These are phyloP conservation scores for Acanthosepion esculentum DNA, from an alignment of 2,888 invertebrate genomes.

Conservation along the genomic window DNA sequence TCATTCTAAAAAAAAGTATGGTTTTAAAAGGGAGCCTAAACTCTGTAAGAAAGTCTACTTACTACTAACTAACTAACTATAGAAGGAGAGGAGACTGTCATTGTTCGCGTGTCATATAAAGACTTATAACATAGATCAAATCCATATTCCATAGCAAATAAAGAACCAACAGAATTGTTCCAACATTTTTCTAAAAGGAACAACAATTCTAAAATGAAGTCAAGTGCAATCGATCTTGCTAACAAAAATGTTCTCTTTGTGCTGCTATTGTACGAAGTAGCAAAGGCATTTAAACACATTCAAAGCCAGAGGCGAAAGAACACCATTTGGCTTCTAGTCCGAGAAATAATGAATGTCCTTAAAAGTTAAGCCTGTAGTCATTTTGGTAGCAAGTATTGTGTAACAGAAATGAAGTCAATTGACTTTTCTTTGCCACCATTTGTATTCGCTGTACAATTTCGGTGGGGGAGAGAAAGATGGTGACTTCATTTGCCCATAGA, in stretches of 20 bases:
- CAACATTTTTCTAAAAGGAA: not conserved
- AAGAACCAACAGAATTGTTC: too few relatives aligned
- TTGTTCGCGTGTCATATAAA: too few relatives aligned
- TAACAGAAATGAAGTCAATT: not conserved
- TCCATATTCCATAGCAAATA: too few relatives aligned
- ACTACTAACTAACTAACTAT: too few relatives aligned
- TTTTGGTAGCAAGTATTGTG: constrained; percentile 15
- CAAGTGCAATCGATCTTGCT: not conserved
- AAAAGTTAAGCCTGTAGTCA: not conserved
- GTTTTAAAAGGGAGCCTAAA: too few relatives aligned
- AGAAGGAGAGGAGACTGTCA: too few relatives aligned
- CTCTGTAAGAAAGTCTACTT: too few relatives aligned
- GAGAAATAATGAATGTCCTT: not conserved
- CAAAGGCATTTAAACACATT: not conserved
- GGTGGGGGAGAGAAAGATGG: not conserved
- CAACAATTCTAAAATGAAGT: not conserved
- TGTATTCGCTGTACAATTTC: not conserved
- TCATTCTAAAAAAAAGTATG: too few relatives aligned
- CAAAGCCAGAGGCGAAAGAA: not conserved
- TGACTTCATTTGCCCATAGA: not conserved
- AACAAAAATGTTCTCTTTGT: not conserved
- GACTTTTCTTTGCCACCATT: not conserved
- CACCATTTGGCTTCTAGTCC: not conserved
- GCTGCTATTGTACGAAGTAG: not conserved
- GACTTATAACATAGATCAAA: too few relatives aligned